phyloP scores from a whole-genome alignment of 2,113 vertebrate genomes.

The Rallus limicola region DNA sequence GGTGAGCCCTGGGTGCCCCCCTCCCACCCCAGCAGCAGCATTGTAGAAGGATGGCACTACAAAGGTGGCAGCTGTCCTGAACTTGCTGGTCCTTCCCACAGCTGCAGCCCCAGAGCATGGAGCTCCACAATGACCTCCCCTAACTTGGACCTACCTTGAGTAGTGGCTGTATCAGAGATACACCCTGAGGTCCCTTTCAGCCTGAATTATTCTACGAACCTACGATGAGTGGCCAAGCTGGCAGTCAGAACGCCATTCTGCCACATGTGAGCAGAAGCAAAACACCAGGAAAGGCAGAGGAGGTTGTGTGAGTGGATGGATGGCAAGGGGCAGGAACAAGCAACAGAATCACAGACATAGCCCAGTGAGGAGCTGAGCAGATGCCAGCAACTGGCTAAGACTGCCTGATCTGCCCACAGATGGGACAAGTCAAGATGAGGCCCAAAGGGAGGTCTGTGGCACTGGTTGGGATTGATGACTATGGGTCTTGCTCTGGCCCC shows the following conservation, averaged over 20 bases:
- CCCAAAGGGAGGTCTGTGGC: background rate
- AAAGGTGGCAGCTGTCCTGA: background rate
- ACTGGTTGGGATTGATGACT: background rate
- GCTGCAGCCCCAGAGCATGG: background rate
- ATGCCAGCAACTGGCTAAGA: too few species aligned
- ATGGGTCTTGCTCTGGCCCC: background rate
- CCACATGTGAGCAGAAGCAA: too few species aligned
- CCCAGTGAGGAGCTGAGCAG: too few species aligned
- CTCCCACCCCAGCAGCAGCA: fast-evolving
- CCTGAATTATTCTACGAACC: background rate
- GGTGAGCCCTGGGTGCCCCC: background rate
- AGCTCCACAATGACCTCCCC: background rate
- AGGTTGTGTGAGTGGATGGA: too few species aligned
- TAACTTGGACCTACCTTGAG: background rate
- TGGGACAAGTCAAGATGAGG: background rate
- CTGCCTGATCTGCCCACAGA: background rate
- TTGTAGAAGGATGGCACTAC: background rate
- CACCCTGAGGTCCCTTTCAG: background rate
- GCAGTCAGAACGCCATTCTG: too few species aligned
- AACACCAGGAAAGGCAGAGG: too few species aligned
- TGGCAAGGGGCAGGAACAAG: too few species aligned
- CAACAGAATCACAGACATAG: too few species aligned
- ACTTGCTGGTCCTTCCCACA: background rate
- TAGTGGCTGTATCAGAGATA: too few species aligned
- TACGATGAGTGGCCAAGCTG: too few species aligned